Percentiles rank a stretch among this genome's conserved stretches.
These are phyloP conservation scores for Zoanthus solanderi DNA, from an alignment of 92 coral and sea anemone species.

Conservation along the genomic window DNA sequence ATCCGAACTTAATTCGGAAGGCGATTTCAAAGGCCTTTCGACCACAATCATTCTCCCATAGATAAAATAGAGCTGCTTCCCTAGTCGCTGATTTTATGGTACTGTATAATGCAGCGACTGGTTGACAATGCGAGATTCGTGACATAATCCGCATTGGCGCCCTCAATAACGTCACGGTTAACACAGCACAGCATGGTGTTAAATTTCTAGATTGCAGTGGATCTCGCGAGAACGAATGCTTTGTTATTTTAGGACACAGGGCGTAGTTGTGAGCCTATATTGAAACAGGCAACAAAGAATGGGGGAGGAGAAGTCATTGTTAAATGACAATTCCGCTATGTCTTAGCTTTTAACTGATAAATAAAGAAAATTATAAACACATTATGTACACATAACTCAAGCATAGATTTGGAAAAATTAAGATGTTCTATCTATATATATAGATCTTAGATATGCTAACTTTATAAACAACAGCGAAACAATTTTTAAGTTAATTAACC, in stretches of 20 bases:
- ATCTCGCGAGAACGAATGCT: not conserved
- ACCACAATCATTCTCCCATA: not conserved
- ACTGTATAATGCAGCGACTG: not conserved
- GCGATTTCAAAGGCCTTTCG: conserved; percentile 3
- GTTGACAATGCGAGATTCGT: not conserved
- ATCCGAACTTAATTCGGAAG: not conserved
- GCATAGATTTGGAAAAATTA: too few relatives aligned
- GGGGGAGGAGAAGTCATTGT: not conserved
- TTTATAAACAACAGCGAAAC: too few relatives aligned
- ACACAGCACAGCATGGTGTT: not conserved
- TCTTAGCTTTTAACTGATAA: not conserved
- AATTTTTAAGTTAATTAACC: too few relatives aligned
- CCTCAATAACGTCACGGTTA: not conserved
- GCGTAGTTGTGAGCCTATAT: not conserved
- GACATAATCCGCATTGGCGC: not conserved
- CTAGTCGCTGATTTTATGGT: not conserved
- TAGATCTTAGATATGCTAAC: too few relatives aligned
- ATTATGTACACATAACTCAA: too few relatives aligned
- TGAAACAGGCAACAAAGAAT: not conserved
- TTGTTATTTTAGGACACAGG: not conserved
- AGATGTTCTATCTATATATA: too few relatives aligned
- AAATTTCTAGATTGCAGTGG: not conserved
- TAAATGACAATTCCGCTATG: not conserved
- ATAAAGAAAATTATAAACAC: too few relatives aligned
- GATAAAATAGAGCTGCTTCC: not conserved